phyloP scores from a whole-genome alignment of 2,888 invertebrate genomes.

The Lucinisca nassula region DNA sequence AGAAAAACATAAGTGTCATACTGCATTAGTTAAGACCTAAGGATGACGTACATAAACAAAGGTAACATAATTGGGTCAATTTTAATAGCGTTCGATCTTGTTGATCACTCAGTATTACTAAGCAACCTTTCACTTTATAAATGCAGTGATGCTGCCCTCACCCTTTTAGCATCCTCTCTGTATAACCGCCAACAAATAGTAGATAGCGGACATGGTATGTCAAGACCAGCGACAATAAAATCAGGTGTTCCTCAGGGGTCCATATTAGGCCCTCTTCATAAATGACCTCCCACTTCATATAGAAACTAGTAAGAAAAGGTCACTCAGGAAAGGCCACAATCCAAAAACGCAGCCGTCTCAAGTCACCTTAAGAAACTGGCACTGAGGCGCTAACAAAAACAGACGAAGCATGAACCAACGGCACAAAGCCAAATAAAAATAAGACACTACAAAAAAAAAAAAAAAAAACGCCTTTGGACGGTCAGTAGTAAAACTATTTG shows the following conservation, averaged over 20 bases:
- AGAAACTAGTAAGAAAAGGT: too few relatives aligned
- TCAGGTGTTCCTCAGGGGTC: background rate
- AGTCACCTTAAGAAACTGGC: too few relatives aligned
- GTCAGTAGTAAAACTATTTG: too few relatives aligned
- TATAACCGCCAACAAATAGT: background rate
- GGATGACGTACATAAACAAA: background rate
- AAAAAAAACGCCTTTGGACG: too few relatives aligned
- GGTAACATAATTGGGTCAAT: background rate
- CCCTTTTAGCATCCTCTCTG: background rate
- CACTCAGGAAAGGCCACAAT: too few relatives aligned
- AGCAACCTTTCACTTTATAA: background rate
- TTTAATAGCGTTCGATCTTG: background rate
- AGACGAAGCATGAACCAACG: too few relatives aligned
- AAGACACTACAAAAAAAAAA: too few relatives aligned
- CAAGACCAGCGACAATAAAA: background rate
- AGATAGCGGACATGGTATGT: background rate
- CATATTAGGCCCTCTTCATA: background rate
- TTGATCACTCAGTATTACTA: background rate
- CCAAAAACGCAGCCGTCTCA: too few relatives aligned
- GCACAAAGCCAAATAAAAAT: too few relatives aligned
- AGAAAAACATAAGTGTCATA: background rate
- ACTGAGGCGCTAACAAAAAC: too few relatives aligned
- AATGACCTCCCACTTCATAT: background rate
- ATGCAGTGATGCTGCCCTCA: background rate
- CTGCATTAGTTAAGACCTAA: background rate